phyloP scores from a whole-genome alignment of 2,797 vertebrate species.

The Microctenopoma stevenorrisi region DNA sequence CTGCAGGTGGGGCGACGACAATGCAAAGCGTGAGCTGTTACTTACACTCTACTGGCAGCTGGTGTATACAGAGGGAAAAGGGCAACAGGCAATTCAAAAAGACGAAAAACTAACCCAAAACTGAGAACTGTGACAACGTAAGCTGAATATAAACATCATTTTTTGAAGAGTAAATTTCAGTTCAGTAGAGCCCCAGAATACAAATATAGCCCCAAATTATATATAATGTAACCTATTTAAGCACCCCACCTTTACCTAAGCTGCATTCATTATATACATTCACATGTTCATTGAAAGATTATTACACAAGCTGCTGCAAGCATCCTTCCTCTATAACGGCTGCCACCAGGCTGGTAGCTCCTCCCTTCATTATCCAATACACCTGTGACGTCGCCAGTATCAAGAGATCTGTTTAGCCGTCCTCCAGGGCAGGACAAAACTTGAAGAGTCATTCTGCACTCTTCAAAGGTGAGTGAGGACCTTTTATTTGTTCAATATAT shows the following conservation, averaged over 20 bases:
- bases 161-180: no score
- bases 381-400: constrained; percentile 24
- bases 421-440: not conserved
- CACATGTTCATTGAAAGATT: not conserved
- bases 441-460: not conserved
- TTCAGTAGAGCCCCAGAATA: no score
- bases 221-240: no score
- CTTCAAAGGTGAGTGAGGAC: not conserved
- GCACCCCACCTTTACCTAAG: no score
- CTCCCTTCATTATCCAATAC: constrained; percentile 9
- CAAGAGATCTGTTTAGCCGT: not conserved
- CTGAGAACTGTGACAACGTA: no score
- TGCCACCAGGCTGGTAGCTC: not conserved
- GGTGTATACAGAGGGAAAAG: not conserved
- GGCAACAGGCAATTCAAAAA: not conserved
- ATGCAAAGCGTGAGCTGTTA: not conserved
- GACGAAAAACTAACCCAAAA: not conserved
- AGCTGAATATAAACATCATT: no score
- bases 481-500: not conserved
- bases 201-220: no score
- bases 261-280: not conserved
- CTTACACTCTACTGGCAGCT: not conserved
- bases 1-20: not conserved
- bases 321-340: not conserved
- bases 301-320: not conserved